A percentile compares a stretch with the other conserved stretches of the same genome.
phyloP scores from a whole-genome alignment of 2,888 invertebrate genomes.

The Empis stercorea region DNA sequence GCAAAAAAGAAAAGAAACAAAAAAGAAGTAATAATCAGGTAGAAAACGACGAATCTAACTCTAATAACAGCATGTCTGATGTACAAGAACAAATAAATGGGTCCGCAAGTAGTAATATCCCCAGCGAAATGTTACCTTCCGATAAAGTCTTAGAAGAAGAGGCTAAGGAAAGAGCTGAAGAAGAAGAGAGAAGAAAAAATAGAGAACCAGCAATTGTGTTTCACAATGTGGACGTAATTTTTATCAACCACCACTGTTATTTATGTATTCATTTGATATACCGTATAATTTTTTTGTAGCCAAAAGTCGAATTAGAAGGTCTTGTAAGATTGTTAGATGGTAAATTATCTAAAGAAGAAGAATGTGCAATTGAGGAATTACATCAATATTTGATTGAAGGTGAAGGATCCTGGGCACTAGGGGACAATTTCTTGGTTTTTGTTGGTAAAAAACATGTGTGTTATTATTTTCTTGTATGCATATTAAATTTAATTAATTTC shows the following conservation, averaged over 20 bases:
- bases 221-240: slow-evolving; percentile 54
- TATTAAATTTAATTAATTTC: neutral
- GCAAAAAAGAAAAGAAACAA: slow-evolving; percentile 55
- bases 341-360: slow-evolving; percentile 60
- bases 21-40: neutral
- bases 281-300: slow-evolving; percentile 40
- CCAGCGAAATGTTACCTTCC: slow-evolving; percentile 36
- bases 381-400: slow-evolving; percentile 78
- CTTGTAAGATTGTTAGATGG: slow-evolving; percentile 56
- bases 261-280: no score
- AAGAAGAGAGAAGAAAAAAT: slow-evolving; percentile 56
- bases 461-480: neutral
- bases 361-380: slow-evolving; percentile 61
- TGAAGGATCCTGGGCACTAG: slow-evolving; percentile 86
- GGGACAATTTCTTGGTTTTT: slow-evolving; percentile 74
- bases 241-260: no score
- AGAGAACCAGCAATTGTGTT: slow-evolving; percentile 72
- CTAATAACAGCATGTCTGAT: slow-evolving; percentile 20
- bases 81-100: slow-evolving; percentile 30
- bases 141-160: slow-evolving; percentile 44
- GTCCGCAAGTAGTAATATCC: slow-evolving; percentile 30
- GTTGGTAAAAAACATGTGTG: slow-evolving; percentile 42
- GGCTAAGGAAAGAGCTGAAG: slow-evolving; percentile 49
- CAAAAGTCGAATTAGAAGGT: slow-evolving; percentile 58
- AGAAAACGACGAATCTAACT: slow-evolving; percentile 1